Evolutionary conservation across 2,113 vertebrate genomes (phyloP).

Genomic region (Columbina picui): DNA sequence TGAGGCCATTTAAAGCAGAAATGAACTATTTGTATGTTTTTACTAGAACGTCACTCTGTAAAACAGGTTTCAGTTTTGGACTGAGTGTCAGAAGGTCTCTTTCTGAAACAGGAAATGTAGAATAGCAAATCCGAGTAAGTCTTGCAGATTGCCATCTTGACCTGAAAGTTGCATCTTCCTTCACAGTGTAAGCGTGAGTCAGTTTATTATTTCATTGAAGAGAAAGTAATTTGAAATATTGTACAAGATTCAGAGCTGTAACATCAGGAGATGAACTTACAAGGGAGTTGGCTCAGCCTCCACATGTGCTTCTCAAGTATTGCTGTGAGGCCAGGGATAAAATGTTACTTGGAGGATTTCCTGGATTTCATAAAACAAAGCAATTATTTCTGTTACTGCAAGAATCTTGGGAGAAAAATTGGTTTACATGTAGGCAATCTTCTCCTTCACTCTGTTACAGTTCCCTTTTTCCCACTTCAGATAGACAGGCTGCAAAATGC

Average conservation of each 20-base stretch:
- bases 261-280: neutral
- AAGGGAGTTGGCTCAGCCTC: neutral
- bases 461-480: neutral
- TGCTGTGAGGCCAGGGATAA: neutral
- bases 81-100: neutral
- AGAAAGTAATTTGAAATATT: neutral
- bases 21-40: neutral
- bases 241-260: neutral
- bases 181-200: neutral
- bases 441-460: neutral
- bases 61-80: neutral
- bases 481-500: neutral
- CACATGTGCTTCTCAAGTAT: neutral
- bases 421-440: neutral
- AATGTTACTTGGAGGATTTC: neutral
- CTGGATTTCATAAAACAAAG: conserved; percentile 3
- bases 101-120: neutral
- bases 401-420: neutral
- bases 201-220: neutral
- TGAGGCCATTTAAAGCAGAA: neutral
- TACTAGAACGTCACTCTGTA: neutral
- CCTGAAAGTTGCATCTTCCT: neutral
- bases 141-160: neutral
- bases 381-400: neutral
- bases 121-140: neutral